Evolutionary conservation across 2,888 invertebrate species (phyloP), one percentile per base, ranked within the genome.

Genomic region (Stenchaetothrips biformis): DNA sequence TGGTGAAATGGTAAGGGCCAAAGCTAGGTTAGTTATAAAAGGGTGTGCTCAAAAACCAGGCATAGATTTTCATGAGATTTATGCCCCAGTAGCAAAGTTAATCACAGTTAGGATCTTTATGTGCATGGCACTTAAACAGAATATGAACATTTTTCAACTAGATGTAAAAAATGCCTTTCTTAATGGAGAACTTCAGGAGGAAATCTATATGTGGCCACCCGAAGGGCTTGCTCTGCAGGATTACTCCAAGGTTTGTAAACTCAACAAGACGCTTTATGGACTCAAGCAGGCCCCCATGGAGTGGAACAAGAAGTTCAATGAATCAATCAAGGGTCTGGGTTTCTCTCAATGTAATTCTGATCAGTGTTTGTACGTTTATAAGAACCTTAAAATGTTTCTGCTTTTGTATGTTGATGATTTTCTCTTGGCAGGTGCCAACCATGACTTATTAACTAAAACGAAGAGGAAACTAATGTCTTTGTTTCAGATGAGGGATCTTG

Each of bases 81-180:
- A 80, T 79, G 79, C 81, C 7, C 81, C 81, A 47, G 83, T 82
- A 16, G 78, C 81, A 16, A 74, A 81, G 27, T 67, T 81, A 4
- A 80, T 80, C 21, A 79, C 82, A 2, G 80, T 82, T 9, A 25
- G 81, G 25, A 78, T 80, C 21, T 48, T 82, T 0, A 59, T 82
- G 16, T 25, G 67, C 37, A 78, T 82, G 2, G 80, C 80, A 21
- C 49, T 47, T 62, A 27, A 53, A 27, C 53, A 80, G 25, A 37
- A 47, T 47, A 49, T 78, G 13, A n/a, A n/a, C n/a, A n/a, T 25
- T 59, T 13, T 13, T 49, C 81, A 82, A 37, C 59, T 82, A 27
- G 82, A 82, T 80, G 80, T 82, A 21, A 81, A 81, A 49, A 79
- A 79, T 81, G 80, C 80, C 27, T 81, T 81, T 59, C 78, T 80